Conservation (phyloP, 92 coral and sea anemone species). For the Blastomussa wellsi region DNA sequence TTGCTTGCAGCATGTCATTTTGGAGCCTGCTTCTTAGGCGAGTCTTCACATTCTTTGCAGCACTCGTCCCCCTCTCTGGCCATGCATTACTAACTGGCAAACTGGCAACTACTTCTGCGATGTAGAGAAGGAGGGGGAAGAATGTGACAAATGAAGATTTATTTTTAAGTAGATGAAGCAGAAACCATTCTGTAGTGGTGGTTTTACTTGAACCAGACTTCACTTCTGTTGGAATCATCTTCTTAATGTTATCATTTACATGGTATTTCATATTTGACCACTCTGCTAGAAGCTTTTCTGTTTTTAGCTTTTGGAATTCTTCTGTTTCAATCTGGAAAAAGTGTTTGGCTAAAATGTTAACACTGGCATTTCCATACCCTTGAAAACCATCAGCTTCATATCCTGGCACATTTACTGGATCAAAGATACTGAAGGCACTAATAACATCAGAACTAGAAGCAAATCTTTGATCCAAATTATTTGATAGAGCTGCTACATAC, state of each 20-base stretch:
- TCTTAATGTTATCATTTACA: conserved; percentile 35
- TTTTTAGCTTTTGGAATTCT: conserved; percentile 40
- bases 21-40: conserved; percentile 26
- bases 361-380: conserved; percentile 29
- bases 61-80: conserved; percentile 43
- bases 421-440: conserved; percentile 40
- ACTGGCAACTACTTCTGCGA: conserved; percentile 40
- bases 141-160: conserved; percentile 54
- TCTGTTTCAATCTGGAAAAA: conserved; percentile 40
- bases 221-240: conserved; percentile 40
- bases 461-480: conserved; percentile 47
- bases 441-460: conserved; percentile 40
- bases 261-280: conserved; percentile 41
- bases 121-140: conserved; percentile 52
- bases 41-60: conserved; percentile 32
- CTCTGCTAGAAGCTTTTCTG: conserved; percentile 45
- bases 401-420: conserved; percentile 44
- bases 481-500: conserved; percentile 39
- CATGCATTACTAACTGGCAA: conserved; percentile 49
- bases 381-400: conserved; percentile 44
- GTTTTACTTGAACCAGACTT: conserved; percentile 36
- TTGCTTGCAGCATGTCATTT: conserved; percentile 22
- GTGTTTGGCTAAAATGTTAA: conserved; percentile 41
- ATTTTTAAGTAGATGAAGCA: conserved; percentile 36
- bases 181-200: conserved; percentile 38